Conservation (phyloP, 2,113 vertebrate genomes). For the Synodontis membranacea region DNA sequence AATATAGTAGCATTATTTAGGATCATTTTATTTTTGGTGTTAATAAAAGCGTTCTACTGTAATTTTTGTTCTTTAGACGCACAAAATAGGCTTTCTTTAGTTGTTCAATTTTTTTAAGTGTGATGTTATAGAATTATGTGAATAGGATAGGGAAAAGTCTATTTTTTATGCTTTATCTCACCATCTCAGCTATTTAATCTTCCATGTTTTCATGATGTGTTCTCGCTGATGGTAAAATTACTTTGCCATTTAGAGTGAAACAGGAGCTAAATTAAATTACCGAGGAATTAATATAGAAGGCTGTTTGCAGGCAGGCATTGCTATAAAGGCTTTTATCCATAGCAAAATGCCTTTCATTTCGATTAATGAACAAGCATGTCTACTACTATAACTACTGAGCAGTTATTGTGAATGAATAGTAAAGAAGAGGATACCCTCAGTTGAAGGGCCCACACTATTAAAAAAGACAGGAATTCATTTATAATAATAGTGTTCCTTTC, state of each 20-base stretch:
- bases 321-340: neutral
- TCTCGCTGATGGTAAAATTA: neutral
- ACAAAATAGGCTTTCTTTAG: neutral
- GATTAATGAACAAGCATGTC: slow-evolving; percentile 8
- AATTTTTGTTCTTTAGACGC: neutral
- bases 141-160: neutral
- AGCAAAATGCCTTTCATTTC: neutral
- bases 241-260: neutral
- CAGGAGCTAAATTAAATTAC: neutral
- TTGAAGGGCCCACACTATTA: neutral
- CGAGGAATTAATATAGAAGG: slow-evolving; percentile 6
- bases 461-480: slow-evolving; percentile 3
- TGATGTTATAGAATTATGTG: neutral
- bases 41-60: neutral
- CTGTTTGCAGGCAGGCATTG: neutral
- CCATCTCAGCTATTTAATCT: neutral
- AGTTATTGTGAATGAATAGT: neutral
- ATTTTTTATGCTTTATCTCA: neutral
- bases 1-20: neutral
- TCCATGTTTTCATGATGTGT: neutral
- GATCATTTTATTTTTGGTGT: neutral
- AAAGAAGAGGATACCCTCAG: neutral
- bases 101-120: too few species aligned
- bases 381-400: slow-evolving; percentile 7
- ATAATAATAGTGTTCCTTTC: slow-evolving; percentile 2